Conservation (phyloP, 1,140 invertebrate species). For the Episyrphus balteatus region DNA sequence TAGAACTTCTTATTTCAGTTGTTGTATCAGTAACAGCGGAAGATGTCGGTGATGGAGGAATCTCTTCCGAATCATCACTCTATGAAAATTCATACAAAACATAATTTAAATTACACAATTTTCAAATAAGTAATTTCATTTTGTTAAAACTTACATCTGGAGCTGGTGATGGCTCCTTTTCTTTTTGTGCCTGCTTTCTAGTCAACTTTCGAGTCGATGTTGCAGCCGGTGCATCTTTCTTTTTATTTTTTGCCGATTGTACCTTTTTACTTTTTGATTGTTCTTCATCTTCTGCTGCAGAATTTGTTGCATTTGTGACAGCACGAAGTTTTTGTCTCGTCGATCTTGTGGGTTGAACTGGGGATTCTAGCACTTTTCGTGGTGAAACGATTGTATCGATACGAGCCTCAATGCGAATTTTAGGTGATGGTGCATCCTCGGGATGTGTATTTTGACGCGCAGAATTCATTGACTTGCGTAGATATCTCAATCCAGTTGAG, state of each 20-base stretch:
- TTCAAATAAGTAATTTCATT: no score
- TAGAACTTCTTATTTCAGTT: background rate
- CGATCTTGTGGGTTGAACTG: background rate
- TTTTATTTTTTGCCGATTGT: background rate
- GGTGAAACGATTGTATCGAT: slow-evolving; percentile 3
- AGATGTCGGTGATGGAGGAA: no score
- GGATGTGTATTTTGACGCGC: slow-evolving; percentile 16
- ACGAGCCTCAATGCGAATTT: slow-evolving; percentile 9
- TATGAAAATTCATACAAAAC: no score
- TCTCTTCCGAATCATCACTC: no score
- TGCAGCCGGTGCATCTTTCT: slow-evolving; percentile 6
- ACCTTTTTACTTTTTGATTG: background rate
- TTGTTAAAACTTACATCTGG: background rate
- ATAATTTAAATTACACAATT: no score
- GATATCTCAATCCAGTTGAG: slow-evolving; percentile 11
- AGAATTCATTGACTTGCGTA: slow-evolving; percentile 23
- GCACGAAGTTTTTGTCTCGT: slow-evolving; percentile 6
- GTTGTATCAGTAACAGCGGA: no score
- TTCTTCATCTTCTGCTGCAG: background rate
- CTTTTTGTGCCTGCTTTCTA: background rate
- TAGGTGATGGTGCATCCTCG: slow-evolving; percentile 6
- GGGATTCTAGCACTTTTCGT: slow-evolving; percentile 2
- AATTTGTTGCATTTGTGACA: background rate
- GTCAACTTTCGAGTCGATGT: background rate
- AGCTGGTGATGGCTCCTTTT: slow-evolving; percentile 1